Conservation (phyloP, 2,888 invertebrate species). For the Drosophila fulvimacula region DNA sequence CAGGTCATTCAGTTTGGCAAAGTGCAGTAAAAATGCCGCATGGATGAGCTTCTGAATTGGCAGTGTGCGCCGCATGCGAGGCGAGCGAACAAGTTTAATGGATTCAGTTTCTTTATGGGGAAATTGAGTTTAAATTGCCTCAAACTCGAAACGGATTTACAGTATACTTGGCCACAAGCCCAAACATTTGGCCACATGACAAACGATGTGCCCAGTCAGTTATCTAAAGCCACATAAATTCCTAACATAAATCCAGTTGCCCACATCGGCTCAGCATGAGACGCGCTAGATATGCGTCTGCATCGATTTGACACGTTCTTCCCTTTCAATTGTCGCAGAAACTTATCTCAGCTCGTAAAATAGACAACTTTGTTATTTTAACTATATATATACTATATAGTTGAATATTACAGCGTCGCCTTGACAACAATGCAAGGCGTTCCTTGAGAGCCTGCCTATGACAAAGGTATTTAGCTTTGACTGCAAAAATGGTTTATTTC, state of each 20-base stretch:
- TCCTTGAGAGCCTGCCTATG: constrained; percentile 4
- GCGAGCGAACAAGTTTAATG: constrained; percentile 58
- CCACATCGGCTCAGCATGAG: constrained; percentile 7
- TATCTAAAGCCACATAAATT: constrained; percentile 29
- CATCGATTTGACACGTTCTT: not conserved
- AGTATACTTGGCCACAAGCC: constrained; percentile 2
- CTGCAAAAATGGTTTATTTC: not conserved
- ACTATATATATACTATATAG: not conserved
- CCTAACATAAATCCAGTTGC: constrained; percentile 13
- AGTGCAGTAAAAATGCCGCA: constrained; percentile 47
- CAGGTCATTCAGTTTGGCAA: constrained; percentile 39
- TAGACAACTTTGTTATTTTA: constrained; percentile 5
- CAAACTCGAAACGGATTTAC: constrained; percentile 16
- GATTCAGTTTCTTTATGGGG: constrained; percentile 55
- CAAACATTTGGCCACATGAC: constrained; percentile 14
- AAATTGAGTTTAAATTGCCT: constrained; percentile 68
- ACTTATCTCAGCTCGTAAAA: constrained; percentile 2
- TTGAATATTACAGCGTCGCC: not conserved
- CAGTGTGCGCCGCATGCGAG: constrained; percentile 30
- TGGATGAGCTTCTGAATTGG: constrained; percentile 36
- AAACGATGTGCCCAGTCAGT: constrained; percentile 18
- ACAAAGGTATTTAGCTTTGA: not conserved
- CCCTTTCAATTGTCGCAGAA: constrained; percentile 1
- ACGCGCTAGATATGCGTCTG: not conserved
- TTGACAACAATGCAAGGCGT: not conserved